Conservation (phyloP, 2,797 vertebrate species). For the Anguilla megastoma region DNA sequence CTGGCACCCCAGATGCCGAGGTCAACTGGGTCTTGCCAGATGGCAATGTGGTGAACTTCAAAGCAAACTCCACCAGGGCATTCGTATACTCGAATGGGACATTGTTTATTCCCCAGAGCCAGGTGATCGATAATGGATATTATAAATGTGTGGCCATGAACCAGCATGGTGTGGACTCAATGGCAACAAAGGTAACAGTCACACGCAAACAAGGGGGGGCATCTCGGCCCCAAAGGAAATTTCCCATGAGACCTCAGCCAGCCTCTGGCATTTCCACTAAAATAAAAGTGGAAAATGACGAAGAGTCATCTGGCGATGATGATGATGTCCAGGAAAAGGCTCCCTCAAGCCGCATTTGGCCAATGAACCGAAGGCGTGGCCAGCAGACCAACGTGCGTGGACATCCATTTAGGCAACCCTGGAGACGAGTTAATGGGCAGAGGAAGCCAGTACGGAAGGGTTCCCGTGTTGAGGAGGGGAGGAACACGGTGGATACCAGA, state of each 20-base stretch:
- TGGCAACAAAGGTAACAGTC: conserved; percentile 72
- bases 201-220: conserved; percentile 64
- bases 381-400: conserved; percentile 45
- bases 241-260: conserved; percentile 64
- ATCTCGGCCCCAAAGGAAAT: conserved; percentile 58
- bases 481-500: conserved; percentile 69
- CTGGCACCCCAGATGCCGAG: conserved; percentile 77
- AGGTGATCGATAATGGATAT: conserved; percentile 74
- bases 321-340: conserved; percentile 40
- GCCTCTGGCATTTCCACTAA: conserved; percentile 67
- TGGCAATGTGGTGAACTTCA: conserved; percentile 60
- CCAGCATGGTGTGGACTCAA: conserved; percentile 76
- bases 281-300: conserved; percentile 64
- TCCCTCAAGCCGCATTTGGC: conserved; percentile 48
- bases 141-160: conserved; percentile 88
- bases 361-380: conserved; percentile 46
- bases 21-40: conserved; percentile 85
- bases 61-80: conserved; percentile 69
- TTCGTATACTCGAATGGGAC: conserved; percentile 75
- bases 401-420: conserved; percentile 54
- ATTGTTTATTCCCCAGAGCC: conserved; percentile 72
- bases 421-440: conserved; percentile 56
- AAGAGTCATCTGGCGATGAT: conserved; percentile 76
- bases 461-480: conserved; percentile 65
- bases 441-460: conserved; percentile 57